phyloP scores from a whole-genome alignment of 2,113 vertebrate genomes.

The Phalacrocorax pelagicus region DNA sequence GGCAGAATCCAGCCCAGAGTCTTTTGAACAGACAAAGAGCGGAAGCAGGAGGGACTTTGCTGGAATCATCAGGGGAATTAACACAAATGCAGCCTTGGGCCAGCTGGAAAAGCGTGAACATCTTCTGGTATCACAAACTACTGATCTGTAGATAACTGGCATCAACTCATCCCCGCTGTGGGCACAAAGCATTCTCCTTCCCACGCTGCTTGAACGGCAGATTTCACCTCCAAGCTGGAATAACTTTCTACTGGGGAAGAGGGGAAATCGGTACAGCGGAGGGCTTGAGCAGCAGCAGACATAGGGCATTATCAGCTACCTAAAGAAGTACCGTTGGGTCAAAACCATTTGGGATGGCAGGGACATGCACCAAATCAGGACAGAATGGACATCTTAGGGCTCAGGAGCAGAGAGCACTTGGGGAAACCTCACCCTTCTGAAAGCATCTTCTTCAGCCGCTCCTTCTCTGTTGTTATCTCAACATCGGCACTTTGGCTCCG shows the following conservation, averaged over 20 bases:
- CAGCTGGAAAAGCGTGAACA: not conserved
- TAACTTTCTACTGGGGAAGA: not conserved
- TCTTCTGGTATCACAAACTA: not conserved
- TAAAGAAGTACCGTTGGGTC: accelerated
- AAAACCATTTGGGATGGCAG: not conserved
- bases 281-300: not conserved
- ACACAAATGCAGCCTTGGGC: not conserved
- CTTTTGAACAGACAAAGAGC: not conserved
- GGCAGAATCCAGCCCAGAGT: not conserved
- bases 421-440: conserved; percentile 84
- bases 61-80: not conserved
- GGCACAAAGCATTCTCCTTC: not conserved
- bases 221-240: not conserved
- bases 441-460: conserved; percentile 96
- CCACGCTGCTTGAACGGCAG: not conserved
- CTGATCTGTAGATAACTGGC: not conserved
- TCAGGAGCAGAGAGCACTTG: not conserved
- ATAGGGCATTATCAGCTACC: not conserved
- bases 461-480: conserved; percentile 87
- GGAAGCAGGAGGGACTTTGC: not conserved
- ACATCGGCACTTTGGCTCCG: conserved; percentile 93
- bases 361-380: not conserved
- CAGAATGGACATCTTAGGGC: not conserved
- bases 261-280: accelerated
- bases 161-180: not conserved